Evolutionary conservation across 1,140 invertebrate species (phyloP), one percentile per base, ranked within the genome.

Genomic region (Hypothenemus hampei): DNA sequence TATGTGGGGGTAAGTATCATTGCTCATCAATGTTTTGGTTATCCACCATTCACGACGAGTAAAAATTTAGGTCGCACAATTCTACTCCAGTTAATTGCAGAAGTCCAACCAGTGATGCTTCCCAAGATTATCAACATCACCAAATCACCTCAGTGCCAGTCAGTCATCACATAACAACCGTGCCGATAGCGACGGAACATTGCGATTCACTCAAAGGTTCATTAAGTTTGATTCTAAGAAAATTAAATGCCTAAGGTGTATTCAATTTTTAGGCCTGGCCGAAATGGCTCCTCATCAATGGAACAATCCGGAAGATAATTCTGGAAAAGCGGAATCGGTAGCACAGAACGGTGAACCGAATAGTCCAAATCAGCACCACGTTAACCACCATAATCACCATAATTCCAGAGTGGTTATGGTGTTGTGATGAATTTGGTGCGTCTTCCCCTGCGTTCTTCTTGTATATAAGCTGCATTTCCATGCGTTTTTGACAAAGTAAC

Each of bases 1-100:
- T 3, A 91, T 91, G 89, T 91, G 88, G 87, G 88, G 87, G 53
- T 56, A 31, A 40, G 53, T 56, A n/a, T 29, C 20, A 18, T 40
- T 10, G 3, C 16, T 11, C 1, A 20, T 43, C 16, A 37, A 37
- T 11, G 15, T 37, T 16, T n/a, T 43, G 4, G 10, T 21, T 41
- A 20, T 10, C 39, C 5, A 6, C 39, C 6, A 15, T 45, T 37
- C 16, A 16, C 7, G 3, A 19, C 20, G 10, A 43, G 10, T 2
- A n/a, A 31, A n/a, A 36, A 3, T 31, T 45, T 4, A 56, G 53
- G 18, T 57, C 55, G 0, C 55, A 57, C 33, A 57, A 50, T 35
- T 57, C 55, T 21, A 57, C 55, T n/a, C 55, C 55, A 44, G 48
- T 57, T 0, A 57, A 45, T 21, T 50, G 37, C 19, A 37, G 55